Conservation (phyloP, 2,888 invertebrate species). For the Spodoptera littoralis region DNA sequence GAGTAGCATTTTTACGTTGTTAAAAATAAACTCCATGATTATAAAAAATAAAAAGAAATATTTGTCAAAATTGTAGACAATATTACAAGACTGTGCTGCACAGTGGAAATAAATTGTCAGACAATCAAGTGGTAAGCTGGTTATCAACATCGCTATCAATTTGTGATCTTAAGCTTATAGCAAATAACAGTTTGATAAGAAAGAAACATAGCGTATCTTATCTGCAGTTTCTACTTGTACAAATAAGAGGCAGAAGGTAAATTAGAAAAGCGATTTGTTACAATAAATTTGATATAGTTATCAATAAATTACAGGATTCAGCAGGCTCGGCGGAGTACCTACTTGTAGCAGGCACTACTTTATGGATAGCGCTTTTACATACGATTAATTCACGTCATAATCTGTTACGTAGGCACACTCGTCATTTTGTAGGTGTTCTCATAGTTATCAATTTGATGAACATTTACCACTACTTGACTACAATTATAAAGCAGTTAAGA, state of each 20-base stretch:
- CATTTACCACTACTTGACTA: too few relatives aligned
- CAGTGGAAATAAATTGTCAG: slow-evolving; percentile 71
- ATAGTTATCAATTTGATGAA: too few relatives aligned
- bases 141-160: slow-evolving; percentile 83
- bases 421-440: too few relatives aligned
- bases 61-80: slow-evolving; percentile 69
- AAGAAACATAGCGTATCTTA: slow-evolving; percentile 81
- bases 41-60: slow-evolving; percentile 60
- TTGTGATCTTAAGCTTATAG: slow-evolving; percentile 83
- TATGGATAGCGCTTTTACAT: slow-evolving; percentile 5
- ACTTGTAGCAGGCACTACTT: slow-evolving; percentile 8
- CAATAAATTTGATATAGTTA: slow-evolving; percentile 38
- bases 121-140: slow-evolving; percentile 71
- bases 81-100: slow-evolving; percentile 73
- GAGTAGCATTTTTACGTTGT: slow-evolving; percentile 78
- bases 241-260: slow-evolving; percentile 62
- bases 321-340: slow-evolving; percentile 5
- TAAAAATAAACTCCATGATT: slow-evolving; percentile 78
- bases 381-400: slow-evolving; percentile 9
- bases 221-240: slow-evolving; percentile 73
- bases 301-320: slow-evolving; percentile 14
- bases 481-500: too few relatives aligned
- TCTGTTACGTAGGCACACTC: not conserved
- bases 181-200: slow-evolving; percentile 85
- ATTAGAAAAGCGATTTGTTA: slow-evolving; percentile 43